Conservation (phyloP, 2,797 vertebrate species). For the Hemibagrus guttatus region DNA sequence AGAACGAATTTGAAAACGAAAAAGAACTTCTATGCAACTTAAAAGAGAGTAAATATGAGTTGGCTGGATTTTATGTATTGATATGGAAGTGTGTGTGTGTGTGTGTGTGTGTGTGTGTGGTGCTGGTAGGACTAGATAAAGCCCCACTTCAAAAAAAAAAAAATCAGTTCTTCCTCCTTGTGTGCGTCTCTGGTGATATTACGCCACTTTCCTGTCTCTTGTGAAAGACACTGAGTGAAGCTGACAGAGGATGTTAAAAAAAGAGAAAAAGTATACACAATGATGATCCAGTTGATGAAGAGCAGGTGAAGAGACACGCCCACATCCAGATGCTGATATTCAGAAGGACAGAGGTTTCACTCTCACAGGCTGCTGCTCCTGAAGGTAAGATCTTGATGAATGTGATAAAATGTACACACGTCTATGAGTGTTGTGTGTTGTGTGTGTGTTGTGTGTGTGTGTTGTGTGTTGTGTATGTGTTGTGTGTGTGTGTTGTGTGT, state of each 20-base stretch:
- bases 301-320: background rate
- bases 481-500: background rate
- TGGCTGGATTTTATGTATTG: background rate
- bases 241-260: background rate
- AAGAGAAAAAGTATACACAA: background rate
- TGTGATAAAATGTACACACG: background rate
- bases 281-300: no score
- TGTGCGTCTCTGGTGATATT: background rate
- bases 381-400: background rate
- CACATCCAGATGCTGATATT: background rate
- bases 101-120: background rate
- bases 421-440: background rate
- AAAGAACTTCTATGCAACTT: background rate
- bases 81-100: background rate
- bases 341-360: background rate
- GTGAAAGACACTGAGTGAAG: background rate
- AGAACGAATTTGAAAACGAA: no score
- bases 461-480: background rate
- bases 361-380: background rate
- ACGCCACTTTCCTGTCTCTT: constrained; percentile 3
- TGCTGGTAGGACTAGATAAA: background rate
- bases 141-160: background rate
- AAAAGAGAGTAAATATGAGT: background rate
- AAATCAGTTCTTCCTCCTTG: background rate
- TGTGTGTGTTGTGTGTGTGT: background rate